Evolutionary conservation across 2,888 invertebrate genomes (phyloP).

Genomic region (Plebejus anna): DNA sequence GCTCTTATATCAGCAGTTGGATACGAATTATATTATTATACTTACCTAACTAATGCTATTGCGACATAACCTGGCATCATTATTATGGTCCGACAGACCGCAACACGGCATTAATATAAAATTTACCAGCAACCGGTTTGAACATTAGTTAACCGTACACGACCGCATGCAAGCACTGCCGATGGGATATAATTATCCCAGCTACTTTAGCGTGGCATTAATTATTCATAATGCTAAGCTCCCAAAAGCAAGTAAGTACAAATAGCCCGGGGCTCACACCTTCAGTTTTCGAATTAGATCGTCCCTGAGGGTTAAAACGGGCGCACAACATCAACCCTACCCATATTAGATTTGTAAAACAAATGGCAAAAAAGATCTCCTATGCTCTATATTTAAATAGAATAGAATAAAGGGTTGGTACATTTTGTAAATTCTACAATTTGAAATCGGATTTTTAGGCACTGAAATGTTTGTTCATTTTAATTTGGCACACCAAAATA

Average conservation of each 20-base stretch:
- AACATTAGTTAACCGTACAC: constrained; percentile 27
- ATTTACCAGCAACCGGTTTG: constrained; percentile 11
- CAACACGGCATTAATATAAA: constrained; percentile 24
- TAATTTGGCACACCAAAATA: neutral
- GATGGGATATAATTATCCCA: constrained; percentile 39
- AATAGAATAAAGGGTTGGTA: neutral
- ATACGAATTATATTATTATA: neutral
- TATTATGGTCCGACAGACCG: constrained; percentile 14
- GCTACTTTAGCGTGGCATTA: constrained; percentile 40
- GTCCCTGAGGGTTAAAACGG: constrained; percentile 35
- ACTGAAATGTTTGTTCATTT: neutral
- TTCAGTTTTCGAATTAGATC: constrained; percentile 37
- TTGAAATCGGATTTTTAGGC: neutral
- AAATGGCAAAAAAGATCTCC: constrained; percentile 13
- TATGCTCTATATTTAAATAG: constrained; percentile 12
- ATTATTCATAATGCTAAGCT: constrained; percentile 49
- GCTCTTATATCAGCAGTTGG: neutral
- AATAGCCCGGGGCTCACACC: constrained; percentile 41
- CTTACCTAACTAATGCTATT: neutral
- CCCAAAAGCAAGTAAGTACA: constrained; percentile 47
- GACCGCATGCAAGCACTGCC: constrained; percentile 37
- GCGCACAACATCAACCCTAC: constrained; percentile 30
- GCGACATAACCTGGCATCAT: neutral
- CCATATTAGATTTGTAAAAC: constrained; percentile 34
- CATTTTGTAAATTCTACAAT: constrained; percentile 24